These are phyloP conservation scores for Vanessa atalanta DNA, from an alignment of 1,140 invertebrate species.

Conservation along the genomic window DNA sequence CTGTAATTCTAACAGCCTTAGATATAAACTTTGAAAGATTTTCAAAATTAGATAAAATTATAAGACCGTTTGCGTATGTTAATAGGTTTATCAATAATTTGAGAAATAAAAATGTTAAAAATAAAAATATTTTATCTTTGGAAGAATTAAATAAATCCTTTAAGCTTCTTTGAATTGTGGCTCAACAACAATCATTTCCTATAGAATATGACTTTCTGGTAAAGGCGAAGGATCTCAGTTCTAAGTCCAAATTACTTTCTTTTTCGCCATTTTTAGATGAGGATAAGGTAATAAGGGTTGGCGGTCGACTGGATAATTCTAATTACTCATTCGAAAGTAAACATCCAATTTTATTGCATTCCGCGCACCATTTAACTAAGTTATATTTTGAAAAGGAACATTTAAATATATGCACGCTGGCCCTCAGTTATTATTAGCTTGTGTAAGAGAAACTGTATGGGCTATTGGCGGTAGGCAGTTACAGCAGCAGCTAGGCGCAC, in stretches of 20 bases:
- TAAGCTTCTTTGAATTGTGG: neutral
- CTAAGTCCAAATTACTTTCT: neutral
- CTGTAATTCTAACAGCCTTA: no score
- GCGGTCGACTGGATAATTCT: constrained; percentile 3
- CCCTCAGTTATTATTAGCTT: no score
- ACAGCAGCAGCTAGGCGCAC: no score
- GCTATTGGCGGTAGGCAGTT: no score
- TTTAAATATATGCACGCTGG: no score
- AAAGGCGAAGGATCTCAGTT: neutral
- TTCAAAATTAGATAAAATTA: constrained; percentile 7
- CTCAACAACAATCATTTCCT: no score
- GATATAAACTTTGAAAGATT: no score
- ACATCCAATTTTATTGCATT: no score
- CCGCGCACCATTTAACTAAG: no score
- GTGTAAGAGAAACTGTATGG: no score
- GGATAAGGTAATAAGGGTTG: constrained; percentile 3
- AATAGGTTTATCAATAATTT: constrained; percentile 3
- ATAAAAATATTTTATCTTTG: constrained; percentile 5
- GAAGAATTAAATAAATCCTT: constrained; percentile 26
- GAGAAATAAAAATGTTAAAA: neutral
- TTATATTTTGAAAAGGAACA: no score
- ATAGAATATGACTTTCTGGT: no score
- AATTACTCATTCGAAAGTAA: neutral
- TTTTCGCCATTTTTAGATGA: constrained; percentile 8
- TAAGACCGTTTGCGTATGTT: constrained; percentile 30